These are phyloP conservation scores for Alosa alosa DNA, from an alignment of 2,113 vertebrate genomes.

Conservation along the genomic window DNA sequence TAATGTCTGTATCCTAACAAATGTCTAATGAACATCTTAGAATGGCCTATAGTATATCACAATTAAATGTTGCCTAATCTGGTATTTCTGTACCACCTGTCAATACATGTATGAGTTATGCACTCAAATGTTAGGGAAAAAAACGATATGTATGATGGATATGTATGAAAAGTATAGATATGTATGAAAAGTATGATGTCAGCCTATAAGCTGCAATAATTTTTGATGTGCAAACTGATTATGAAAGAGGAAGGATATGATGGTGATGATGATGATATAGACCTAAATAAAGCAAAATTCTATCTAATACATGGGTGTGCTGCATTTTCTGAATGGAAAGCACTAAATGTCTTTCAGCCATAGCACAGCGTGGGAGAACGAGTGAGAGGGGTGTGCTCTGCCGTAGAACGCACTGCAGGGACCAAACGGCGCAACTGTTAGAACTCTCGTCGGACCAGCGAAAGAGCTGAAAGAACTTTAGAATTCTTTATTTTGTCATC, in stretches of 20 bases:
- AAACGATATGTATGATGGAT: too few species aligned
- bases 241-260: not conserved
- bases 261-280: not conserved
- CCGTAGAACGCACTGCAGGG: not conserved
- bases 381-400: slow-evolving; percentile 10
- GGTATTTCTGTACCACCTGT: not conserved
- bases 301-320: not conserved
- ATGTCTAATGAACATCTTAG: not conserved
- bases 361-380: not conserved
- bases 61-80: too few species aligned
- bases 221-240: not conserved
- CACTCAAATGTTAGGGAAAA: too few species aligned
- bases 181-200: not conserved
- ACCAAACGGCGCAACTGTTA: slow-evolving; percentile 12
- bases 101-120: not conserved
- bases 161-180: too few species aligned
- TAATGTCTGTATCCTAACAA: too few species aligned
- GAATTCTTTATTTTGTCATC: not conserved
- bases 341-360: not conserved
- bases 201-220: not conserved
- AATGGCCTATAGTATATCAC: not conserved
- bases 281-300: not conserved
- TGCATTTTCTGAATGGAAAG: not conserved
- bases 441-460: not conserved
- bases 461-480: not conserved